These are phyloP conservation scores for Malaclemys terrapin DNA, from an alignment of 2,113 vertebrate species.

Conservation along the genomic window DNA sequence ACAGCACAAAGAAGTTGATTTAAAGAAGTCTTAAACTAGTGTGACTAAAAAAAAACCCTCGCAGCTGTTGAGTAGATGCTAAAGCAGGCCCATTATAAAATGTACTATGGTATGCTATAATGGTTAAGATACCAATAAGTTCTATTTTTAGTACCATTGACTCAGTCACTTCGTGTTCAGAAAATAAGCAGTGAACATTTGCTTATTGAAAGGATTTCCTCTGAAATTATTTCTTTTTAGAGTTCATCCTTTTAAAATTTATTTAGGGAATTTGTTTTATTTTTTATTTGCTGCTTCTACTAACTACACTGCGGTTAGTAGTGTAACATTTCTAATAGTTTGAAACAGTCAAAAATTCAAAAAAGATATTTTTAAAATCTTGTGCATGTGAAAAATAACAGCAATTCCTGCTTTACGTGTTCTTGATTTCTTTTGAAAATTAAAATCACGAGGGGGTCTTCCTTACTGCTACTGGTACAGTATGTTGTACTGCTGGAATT, in stretches of 20 bases:
- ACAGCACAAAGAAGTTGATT: slow-evolving; percentile 40
- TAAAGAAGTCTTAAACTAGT: slow-evolving; percentile 57
- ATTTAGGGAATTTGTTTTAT: background rate
- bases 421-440: background rate
- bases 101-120: slow-evolving; percentile 76
- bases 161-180: slow-evolving; percentile 65
- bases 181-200: slow-evolving; percentile 67
- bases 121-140: slow-evolving; percentile 64
- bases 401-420: background rate
- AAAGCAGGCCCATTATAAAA: slow-evolving; percentile 74
- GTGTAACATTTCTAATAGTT: background rate
- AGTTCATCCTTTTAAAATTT: background rate
- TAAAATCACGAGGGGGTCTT: background rate
- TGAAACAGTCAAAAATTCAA: background rate
- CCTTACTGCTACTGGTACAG: background rate
- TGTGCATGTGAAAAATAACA: background rate
- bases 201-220: slow-evolving; percentile 69
- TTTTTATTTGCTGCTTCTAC: background rate
- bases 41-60: slow-evolving; percentile 65
- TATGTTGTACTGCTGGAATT: slow-evolving; percentile 58
- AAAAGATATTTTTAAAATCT: background rate
- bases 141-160: slow-evolving; percentile 75
- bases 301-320: background rate
- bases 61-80: slow-evolving; percentile 76
- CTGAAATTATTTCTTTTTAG: slow-evolving; percentile 42